Conservation (phyloP, 35 echinoderm and acorn worm genomes). For the Ophiothrix spiculata region DNA sequence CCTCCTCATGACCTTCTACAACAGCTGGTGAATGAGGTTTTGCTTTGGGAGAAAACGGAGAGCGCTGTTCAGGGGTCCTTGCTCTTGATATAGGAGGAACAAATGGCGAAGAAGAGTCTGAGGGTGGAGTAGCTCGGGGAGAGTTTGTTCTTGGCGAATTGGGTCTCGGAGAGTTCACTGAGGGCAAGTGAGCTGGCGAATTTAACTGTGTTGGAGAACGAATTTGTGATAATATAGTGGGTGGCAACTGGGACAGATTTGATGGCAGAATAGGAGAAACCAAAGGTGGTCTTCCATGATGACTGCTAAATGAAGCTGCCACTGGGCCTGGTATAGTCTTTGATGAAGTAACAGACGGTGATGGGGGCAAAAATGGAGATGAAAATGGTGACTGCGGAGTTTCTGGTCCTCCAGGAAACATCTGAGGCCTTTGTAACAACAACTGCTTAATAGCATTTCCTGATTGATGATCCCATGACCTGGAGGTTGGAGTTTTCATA, state of each 20-base stretch:
- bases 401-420: constrained; percentile 39
- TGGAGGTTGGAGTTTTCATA: constrained; percentile 8
- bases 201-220: constrained; percentile 27
- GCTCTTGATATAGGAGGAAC: constrained; percentile 18
- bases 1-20: neutral
- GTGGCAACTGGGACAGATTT: constrained; percentile 79
- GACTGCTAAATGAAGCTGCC: constrained; percentile 18
- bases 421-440: constrained; percentile 63
- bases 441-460: constrained; percentile 80
- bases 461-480: constrained; percentile 6
- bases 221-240: constrained; percentile 68
- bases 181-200: neutral
- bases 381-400: constrained; percentile 40
- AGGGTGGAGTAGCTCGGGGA: neutral
- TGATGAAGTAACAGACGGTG: constrained; percentile 57
- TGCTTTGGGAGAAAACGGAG: constrained; percentile 1
- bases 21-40: constrained; percentile 11
- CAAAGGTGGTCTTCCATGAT: constrained; percentile 18
- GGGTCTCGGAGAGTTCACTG: neutral
- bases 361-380: constrained; percentile 83
- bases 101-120: neutral
- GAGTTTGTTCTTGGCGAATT: neutral
- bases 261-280: constrained; percentile 91
- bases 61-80: constrained; percentile 27
- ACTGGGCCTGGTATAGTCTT: constrained; percentile 47